Evolutionary conservation across 2,113 vertebrate genomes (phyloP).

Genomic region (Empidonax traillii): DNA sequence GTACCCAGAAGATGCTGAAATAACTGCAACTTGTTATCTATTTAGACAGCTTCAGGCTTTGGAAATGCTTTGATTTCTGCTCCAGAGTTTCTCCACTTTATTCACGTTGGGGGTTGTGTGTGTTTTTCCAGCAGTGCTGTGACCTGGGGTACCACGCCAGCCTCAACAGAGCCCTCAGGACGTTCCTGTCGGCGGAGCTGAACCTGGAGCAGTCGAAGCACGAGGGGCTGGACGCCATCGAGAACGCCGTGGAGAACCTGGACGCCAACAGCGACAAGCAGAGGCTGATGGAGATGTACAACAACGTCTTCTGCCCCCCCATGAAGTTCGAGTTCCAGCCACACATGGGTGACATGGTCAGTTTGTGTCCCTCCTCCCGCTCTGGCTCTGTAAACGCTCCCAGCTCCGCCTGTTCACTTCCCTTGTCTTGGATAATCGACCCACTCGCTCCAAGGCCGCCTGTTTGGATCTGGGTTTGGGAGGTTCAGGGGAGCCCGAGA

Average conservation of each 20-base stretch:
- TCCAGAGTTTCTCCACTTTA: neutral
- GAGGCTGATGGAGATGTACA: slow-evolving; percentile 97
- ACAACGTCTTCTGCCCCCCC: slow-evolving; percentile 96
- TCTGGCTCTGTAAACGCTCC: neutral
- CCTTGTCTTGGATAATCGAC: accelerated
- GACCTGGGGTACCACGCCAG: slow-evolving; percentile 97
- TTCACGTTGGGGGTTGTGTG: neutral
- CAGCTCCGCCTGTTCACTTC: neutral
- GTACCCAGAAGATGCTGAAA: neutral
- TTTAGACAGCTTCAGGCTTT: accelerated
- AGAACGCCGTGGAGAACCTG: slow-evolving; percentile 91
- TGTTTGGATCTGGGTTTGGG: neutral
- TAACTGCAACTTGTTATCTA: accelerated
- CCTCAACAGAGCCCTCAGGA: slow-evolving; percentile 91
- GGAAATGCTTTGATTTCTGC: accelerated
- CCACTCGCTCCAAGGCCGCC: no score
- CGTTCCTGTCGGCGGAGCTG: slow-evolving; percentile 94
- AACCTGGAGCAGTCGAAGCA: slow-evolving; percentile 96
- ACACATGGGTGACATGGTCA: slow-evolving; percentile 96
- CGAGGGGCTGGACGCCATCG: slow-evolving; percentile 89
- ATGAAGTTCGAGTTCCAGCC: slow-evolving; percentile 98
- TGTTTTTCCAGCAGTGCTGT: slow-evolving; percentile 87
- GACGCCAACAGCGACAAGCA: slow-evolving; percentile 96
- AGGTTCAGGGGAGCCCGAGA: neutral
- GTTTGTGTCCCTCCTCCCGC: neutral